Evolutionary conservation across 2,113 vertebrate genomes (phyloP).

Genomic region (Cryptomyrus ogoouensis): DNA sequence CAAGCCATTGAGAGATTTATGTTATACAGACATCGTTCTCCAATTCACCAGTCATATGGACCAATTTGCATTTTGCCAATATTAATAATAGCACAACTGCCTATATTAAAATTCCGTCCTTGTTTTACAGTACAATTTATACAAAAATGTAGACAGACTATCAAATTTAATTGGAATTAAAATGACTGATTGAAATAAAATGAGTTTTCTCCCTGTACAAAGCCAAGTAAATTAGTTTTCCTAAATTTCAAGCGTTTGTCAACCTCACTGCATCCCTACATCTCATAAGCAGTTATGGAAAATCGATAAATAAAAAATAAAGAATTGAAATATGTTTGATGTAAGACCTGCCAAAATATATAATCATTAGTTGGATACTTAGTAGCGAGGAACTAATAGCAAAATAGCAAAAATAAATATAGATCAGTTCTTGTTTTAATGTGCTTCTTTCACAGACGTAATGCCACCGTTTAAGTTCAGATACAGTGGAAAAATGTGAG

Average conservation of each 20-base stretch:
- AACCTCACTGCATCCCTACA: not conserved
- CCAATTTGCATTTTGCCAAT: not conserved
- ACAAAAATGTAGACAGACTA: not conserved
- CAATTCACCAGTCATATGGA: not conserved
- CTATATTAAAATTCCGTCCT: not conserved
- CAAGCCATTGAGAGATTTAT: not conserved
- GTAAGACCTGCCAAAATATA: not conserved
- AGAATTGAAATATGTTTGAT: not conserved
- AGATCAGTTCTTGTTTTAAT: not conserved
- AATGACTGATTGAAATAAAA: not conserved
- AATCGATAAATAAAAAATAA: not conserved
- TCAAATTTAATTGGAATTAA: not conserved
- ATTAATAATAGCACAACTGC: not conserved
- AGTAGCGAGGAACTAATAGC: not conserved
- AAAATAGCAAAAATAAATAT: not conserved
- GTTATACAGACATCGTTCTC: not conserved
- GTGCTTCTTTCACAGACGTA: not conserved
- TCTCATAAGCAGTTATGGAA: not conserved
- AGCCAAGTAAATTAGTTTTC: not conserved
- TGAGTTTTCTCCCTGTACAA: not conserved
- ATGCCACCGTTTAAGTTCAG: not conserved
- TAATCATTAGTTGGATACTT: not conserved
- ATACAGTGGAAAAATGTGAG: not conserved
- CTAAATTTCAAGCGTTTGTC: not conserved
- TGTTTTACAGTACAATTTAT: not conserved